Conservation (phyloP, 2,888 invertebrate species). For the Cepaea hortensis region DNA sequence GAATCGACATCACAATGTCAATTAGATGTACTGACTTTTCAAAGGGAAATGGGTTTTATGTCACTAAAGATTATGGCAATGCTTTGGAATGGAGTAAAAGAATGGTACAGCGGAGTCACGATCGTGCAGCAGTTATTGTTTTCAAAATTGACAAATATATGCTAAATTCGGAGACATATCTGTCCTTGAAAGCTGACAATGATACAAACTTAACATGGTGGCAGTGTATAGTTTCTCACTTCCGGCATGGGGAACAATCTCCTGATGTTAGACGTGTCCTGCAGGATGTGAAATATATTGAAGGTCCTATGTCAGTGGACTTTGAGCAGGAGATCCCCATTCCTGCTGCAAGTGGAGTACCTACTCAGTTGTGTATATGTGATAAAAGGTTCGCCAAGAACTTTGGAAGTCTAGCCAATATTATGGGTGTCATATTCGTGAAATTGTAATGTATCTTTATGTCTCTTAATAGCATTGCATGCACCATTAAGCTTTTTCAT, state of each 20-base stretch:
- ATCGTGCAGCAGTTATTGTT: conserved; percentile 5
- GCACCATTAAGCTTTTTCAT: too few species aligned
- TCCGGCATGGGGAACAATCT: not conserved
- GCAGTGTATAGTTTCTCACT: conserved; percentile 14
- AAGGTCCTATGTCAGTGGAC: not conserved
- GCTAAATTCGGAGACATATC: not conserved
- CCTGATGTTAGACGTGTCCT: not conserved
- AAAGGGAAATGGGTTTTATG: conserved; percentile 15
- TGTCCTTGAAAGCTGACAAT: not conserved
- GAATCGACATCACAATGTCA: not conserved
- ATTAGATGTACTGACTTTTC: not conserved
- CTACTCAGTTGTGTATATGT: too few species aligned
- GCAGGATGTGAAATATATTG: not conserved
- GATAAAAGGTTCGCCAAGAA: too few species aligned
- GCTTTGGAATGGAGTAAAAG: conserved; percentile 3
- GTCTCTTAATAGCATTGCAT: too few species aligned
- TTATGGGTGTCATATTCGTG: too few species aligned
- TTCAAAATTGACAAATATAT: not conserved
- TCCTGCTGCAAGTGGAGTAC: too few species aligned
- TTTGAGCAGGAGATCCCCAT: too few species aligned
- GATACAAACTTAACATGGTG: not conserved
- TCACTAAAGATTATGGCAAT: not conserved
- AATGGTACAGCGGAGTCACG: not conserved
- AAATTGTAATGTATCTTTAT: too few species aligned
- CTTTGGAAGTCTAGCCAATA: too few species aligned